Conservation (phyloP, 53 echinoderm and acorn worm species). For the Paelopatides confundens region DNA sequence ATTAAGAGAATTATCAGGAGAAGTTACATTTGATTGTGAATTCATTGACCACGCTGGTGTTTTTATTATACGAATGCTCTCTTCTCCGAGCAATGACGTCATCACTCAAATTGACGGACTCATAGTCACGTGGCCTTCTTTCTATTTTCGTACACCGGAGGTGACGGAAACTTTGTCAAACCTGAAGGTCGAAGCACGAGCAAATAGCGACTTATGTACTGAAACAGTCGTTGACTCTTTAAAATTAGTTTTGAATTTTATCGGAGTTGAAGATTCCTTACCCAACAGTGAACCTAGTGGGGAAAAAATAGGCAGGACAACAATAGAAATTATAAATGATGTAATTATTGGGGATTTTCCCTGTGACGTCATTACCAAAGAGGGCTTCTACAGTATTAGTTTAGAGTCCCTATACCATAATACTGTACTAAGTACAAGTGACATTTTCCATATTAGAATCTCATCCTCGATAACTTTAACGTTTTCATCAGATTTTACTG, state of each 20-base stretch:
- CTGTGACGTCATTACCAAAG: constrained; percentile 3
- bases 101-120: constrained; percentile 3
- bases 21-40: constrained; percentile 70
- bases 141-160: background rate
- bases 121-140: constrained; percentile 5
- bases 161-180: background rate
- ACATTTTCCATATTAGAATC: background rate
- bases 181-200: background rate
- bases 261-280: background rate
- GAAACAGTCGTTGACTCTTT: background rate
- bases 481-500: background rate
- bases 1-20: constrained; percentile 29
- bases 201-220: background rate
- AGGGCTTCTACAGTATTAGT: background rate
- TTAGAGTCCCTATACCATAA: background rate
- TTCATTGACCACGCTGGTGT: constrained; percentile 81
- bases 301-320: background rate
- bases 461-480: background rate
- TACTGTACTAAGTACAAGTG: background rate
- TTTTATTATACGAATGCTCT: constrained; percentile 59
- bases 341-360: background rate
- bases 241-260: constrained; percentile 7
- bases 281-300: background rate
- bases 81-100: constrained; percentile 14
- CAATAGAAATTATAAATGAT: background rate